Evolutionary conservation across 2,797 vertebrate species (phyloP).

Genomic region (Pempheris klunzingeri): DNA sequence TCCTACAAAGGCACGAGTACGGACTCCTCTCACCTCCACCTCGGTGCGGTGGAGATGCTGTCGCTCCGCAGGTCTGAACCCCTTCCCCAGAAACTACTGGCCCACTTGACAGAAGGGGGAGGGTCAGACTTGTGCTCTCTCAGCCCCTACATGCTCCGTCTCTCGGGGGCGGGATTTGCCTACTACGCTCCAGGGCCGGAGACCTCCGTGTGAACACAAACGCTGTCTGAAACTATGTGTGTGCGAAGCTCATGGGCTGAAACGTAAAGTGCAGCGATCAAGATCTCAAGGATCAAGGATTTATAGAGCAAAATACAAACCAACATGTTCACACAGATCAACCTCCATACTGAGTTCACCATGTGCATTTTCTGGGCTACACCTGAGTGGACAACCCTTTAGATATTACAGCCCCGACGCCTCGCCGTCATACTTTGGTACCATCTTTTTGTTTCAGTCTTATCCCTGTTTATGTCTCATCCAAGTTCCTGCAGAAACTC

Average conservation of each 20-base stretch:
- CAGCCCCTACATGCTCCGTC: slow-evolving; percentile 83
- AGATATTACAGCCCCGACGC: slow-evolving; percentile 42
- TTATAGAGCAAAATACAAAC: slow-evolving; percentile 37
- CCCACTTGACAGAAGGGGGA: slow-evolving; percentile 84
- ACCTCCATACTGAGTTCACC: slow-evolving; percentile 67
- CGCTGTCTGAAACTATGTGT: slow-evolving; percentile 26
- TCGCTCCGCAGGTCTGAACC: slow-evolving; percentile 84
- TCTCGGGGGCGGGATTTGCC: slow-evolving; percentile 82
- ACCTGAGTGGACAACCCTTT: slow-evolving; percentile 64
- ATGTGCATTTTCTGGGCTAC: slow-evolving; percentile 74
- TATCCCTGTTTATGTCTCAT: slow-evolving; percentile 26
- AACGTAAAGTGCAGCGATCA: slow-evolving; percentile 17
- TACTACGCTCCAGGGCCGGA: slow-evolving; percentile 89
- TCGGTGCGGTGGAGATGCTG: slow-evolving; percentile 77
- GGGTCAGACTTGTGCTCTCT: slow-evolving; percentile 84
- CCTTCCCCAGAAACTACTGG: slow-evolving; percentile 85
- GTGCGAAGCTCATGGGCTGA: slow-evolving; percentile 25
- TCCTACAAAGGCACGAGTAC: slow-evolving; percentile 78
- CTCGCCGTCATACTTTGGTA: slow-evolving; percentile 51
- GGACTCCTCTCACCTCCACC: slow-evolving; percentile 76
- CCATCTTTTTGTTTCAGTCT: slow-evolving; percentile 35
- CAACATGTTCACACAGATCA: slow-evolving; percentile 42
- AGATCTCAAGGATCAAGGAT: slow-evolving; percentile 52
- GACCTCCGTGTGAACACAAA: slow-evolving; percentile 88
- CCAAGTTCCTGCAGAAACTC: slow-evolving; percentile 43